Conservation (phyloP, 2,113 vertebrate species). For the Sinocyclocheilus anshuiensis region DNA sequence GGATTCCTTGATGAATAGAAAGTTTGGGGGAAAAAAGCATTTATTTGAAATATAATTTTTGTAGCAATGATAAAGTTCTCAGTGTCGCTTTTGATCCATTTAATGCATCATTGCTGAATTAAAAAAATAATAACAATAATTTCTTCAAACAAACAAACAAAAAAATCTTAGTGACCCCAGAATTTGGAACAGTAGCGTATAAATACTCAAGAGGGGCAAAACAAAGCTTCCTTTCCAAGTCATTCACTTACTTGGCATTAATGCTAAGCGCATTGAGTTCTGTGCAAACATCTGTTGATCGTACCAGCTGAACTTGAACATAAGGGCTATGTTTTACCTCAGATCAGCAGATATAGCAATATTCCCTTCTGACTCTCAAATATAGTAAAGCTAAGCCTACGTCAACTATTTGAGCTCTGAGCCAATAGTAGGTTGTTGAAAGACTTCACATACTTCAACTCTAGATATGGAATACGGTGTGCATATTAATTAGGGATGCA, state of each 20-base stretch:
- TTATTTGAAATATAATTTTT: too few species aligned
- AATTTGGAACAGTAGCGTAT: neutral
- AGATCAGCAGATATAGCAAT: constrained; percentile 27
- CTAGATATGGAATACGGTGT: neutral
- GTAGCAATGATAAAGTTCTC: too few species aligned
- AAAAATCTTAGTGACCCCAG: neutral
- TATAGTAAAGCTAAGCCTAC: neutral
- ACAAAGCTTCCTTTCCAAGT: constrained; percentile 14
- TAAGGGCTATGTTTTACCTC: constrained; percentile 29
- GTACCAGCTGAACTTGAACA: constrained; percentile 33
- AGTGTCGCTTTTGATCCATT: too few species aligned
- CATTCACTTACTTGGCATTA: neutral
- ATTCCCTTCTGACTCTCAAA: constrained; percentile 38
- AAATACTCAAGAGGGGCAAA: constrained; percentile 3
- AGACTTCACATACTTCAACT: constrained; percentile 1
- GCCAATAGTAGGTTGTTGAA: constrained; percentile 13
- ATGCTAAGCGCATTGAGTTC: constrained; percentile 11
- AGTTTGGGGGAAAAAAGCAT: too few species aligned
- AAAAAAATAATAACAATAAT: neutral
- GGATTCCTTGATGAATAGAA: too few species aligned
- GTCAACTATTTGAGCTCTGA: constrained; percentile 26
- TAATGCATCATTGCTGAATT: neutral
- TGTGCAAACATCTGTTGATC: constrained; percentile 1
- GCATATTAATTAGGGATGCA: neutral
- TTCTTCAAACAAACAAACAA: neutral